Conservation (phyloP, 2,888 invertebrate genomes). For the Listrodromus nycthemerus region DNA sequence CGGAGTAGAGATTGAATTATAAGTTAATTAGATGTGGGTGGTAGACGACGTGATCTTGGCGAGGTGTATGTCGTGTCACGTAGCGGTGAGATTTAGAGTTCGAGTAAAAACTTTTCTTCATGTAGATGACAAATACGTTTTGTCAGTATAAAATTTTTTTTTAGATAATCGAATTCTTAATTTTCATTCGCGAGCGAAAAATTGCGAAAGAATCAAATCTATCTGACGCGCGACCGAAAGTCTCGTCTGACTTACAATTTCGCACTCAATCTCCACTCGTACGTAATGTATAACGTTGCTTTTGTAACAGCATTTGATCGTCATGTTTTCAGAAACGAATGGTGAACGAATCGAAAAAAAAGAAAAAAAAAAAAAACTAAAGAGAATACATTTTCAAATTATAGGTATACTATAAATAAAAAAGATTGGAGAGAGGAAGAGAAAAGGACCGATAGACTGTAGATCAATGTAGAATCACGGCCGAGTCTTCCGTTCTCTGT, state of each 20-base stretch:
- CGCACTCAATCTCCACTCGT: slow-evolving; percentile 40
- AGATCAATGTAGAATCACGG: slow-evolving; percentile 55
- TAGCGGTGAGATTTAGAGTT: slow-evolving; percentile 48
- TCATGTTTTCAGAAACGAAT: slow-evolving; percentile 59
- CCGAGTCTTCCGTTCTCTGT: slow-evolving; percentile 62
- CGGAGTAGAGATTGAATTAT: slow-evolving; percentile 64
- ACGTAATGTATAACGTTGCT: slow-evolving; percentile 63
- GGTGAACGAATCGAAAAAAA: slow-evolving; percentile 39
- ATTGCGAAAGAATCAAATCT: slow-evolving; percentile 4
- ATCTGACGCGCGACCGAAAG: slow-evolving; percentile 46
- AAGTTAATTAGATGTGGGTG: slow-evolving; percentile 64
- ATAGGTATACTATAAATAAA: slow-evolving; percentile 63
- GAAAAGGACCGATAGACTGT: slow-evolving; percentile 58
- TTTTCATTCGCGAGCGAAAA: background rate
- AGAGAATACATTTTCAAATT: slow-evolving; percentile 68
- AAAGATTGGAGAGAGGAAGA: slow-evolving; percentile 59
- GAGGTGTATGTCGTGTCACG: slow-evolving; percentile 49
- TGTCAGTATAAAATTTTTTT: background rate
- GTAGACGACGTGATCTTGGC: slow-evolving; percentile 30
- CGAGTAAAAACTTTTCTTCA: slow-evolving; percentile 24
- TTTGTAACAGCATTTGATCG: slow-evolving; percentile 67
- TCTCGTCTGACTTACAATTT: slow-evolving; percentile 58
- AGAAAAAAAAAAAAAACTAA: slow-evolving; percentile 57
- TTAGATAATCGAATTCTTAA: slow-evolving; percentile 30
- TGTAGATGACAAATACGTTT: slow-evolving; percentile 50